Evolutionary conservation across 2,888 invertebrate species (phyloP), one percentile per base, ranked within the genome.

Genomic region (Orgyia antiqua): DNA sequence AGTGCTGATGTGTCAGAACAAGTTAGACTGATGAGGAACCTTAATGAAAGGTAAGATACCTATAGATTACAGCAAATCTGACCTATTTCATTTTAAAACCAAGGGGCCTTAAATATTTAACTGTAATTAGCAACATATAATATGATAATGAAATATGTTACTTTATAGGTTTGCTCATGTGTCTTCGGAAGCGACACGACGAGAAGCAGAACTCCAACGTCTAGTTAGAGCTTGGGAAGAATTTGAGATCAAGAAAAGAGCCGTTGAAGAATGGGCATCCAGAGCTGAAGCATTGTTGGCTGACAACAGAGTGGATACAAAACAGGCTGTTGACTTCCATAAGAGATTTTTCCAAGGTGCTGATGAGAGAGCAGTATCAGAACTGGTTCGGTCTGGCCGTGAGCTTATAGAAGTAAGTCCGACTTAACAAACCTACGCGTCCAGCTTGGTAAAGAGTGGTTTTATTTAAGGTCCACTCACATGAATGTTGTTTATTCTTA

Each of bases 271-370:
- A 45, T 98, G 97, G 96, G 87, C 97, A 1, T 89, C 92, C 0
- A 90, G 93, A 27, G 97, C 97, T 0, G 94, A 97, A 51, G 91
- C 92, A 2, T 75, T 96, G 20, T 88, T 97, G 10, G 89, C 90
- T 1, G 97, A 96, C 57, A 92, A 91, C 59, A 89, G 93, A 30
- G 92, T 93, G 3, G 95, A 95, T 59, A 92, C 90, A 19, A 92
- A 93, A 62, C 93, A 93, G 51, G 91, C 91, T 0, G 92, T 95
- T 1, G 94, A 95, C 68, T 90, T 92, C 47, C 95, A 96, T 58
- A 95, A 95, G 70, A 89, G 90, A 33, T 96, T 96, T 88, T 97
- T 97, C 80, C 93, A 94, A 51, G 92, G 92, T 38, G 93, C 94
- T 0, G 95, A 96, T 60, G 94, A 96, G 59, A 89, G 91, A 38